These are phyloP conservation scores for Ciconia nigra DNA, from an alignment of 2,797 vertebrate species.

Conservation along the genomic window DNA sequence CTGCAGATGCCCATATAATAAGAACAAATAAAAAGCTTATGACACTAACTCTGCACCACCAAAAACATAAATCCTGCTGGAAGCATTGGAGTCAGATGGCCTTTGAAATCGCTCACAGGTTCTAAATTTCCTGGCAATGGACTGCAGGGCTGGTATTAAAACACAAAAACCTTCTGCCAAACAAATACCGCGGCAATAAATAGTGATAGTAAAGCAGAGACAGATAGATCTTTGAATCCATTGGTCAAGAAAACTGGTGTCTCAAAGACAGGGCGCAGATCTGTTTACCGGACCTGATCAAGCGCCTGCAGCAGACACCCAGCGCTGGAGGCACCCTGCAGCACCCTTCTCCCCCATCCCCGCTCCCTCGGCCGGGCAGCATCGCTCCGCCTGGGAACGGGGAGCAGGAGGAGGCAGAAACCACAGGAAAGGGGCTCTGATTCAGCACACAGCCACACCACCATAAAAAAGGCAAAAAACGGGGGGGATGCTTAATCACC, in stretches of 20 bases:
- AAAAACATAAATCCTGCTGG: constrained; percentile 44
- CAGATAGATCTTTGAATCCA: neutral
- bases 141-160: constrained; percentile 29
- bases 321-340: neutral
- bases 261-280: neutral
- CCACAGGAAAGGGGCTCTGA: rapidly evolving
- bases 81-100: constrained; percentile 32
- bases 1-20: constrained; percentile 45
- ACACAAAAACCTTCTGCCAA: constrained; percentile 28
- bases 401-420: neutral
- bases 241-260: neutral
- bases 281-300: neutral
- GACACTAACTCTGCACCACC: constrained; percentile 44
- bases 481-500: rapidly evolving
- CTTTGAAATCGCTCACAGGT: constrained; percentile 51
- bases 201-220: neutral
- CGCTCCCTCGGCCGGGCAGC: neutral
- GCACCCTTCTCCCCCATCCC: no score
- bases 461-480: neutral
- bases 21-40: constrained; percentile 62
- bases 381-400: rapidly evolving
- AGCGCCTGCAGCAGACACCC: neutral
- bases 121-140: constrained; percentile 50
- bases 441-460: rapidly evolving
- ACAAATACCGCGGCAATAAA: constrained; percentile 42